These are phyloP conservation scores for Coracopsis vasa DNA, from an alignment of 2,113 vertebrate genomes.

Conservation along the genomic window DNA sequence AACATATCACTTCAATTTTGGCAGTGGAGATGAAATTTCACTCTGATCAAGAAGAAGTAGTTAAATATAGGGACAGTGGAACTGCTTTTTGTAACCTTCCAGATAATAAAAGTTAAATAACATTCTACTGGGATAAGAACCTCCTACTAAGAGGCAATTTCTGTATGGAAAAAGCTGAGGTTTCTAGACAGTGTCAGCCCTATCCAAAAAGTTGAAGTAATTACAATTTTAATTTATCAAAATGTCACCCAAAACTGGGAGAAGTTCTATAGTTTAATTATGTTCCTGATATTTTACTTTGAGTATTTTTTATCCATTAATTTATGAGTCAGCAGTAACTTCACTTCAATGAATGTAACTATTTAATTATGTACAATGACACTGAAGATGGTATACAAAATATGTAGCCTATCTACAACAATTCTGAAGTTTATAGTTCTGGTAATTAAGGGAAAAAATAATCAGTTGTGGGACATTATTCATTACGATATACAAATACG, in stretches of 20 bases:
- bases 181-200: background rate
- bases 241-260: conserved; percentile 33
- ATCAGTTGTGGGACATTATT: background rate
- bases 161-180: background rate
- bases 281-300: background rate
- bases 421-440: conserved; percentile 21
- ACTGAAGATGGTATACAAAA: background rate
- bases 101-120: background rate
- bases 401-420: background rate
- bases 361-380: background rate
- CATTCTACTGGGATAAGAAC: background rate
- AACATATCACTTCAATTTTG: background rate
- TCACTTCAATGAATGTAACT: background rate
- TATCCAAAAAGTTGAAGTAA: conserved; percentile 6
- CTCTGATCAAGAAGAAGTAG: background rate
- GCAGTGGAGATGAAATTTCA: background rate
- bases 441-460: conserved; percentile 19
- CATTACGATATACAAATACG: background rate
- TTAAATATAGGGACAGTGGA: background rate
- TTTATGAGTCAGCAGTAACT: background rate
- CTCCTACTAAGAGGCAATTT: background rate
- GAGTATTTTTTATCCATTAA: conserved; percentile 15
- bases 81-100: background rate
- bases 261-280: conserved; percentile 45
- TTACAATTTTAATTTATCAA: conserved; percentile 28